phyloP scores from a whole-genome alignment of 2,113 vertebrate species.

The Ailuropoda melanoleuca region DNA sequence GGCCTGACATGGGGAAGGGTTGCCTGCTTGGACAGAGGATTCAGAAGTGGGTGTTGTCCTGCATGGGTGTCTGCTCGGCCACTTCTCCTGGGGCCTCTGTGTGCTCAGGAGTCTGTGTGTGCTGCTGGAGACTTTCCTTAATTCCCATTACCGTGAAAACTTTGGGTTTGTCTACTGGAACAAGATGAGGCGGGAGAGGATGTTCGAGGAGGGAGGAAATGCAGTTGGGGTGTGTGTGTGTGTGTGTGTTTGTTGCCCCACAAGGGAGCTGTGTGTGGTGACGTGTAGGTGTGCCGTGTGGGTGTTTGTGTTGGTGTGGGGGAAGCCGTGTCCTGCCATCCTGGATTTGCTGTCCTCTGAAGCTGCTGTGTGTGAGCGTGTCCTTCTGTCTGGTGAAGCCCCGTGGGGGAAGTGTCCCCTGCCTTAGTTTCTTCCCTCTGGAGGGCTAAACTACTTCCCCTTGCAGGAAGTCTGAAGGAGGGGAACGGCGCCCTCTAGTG shows the following conservation, averaged over 20 bases:
- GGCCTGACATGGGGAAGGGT: neutral
- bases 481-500: slow-evolving; percentile 62
- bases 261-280: neutral
- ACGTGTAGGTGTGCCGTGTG: neutral
- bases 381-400: neutral
- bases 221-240: too few relatives aligned
- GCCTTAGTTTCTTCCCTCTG: neutral
- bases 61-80: neutral
- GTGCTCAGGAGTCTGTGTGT: neutral
- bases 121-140: neutral
- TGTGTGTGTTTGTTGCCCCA: neutral
- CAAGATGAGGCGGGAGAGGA: neutral
- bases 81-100: neutral
- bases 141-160: neutral
- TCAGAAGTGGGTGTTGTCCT: neutral
- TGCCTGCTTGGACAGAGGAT: neutral
- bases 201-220: neutral
- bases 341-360: neutral
- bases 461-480: neutral
- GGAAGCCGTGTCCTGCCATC: neutral
- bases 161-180: neutral
- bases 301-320: neutral
- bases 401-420: neutral
- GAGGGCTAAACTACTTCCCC: neutral
- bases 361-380: neutral